phyloP scores from a whole-genome alignment of 1,140 invertebrate genomes.

The Zaprionus inermis region DNA sequence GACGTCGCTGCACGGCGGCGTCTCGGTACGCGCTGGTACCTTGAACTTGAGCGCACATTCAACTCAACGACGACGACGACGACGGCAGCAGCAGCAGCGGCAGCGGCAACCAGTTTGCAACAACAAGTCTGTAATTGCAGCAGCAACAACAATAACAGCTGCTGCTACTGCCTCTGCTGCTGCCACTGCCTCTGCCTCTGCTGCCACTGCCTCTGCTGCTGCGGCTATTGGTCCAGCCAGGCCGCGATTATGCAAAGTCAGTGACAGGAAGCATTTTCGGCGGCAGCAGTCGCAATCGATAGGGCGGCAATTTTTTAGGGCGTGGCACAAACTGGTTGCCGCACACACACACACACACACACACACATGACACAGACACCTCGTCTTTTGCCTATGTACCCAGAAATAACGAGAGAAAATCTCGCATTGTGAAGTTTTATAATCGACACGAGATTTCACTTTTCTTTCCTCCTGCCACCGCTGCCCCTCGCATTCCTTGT shows the following conservation, averaged over 20 bases:
- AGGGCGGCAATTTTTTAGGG: slow-evolving; percentile 16
- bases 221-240: slow-evolving; percentile 18
- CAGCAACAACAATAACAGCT: slow-evolving; percentile 23
- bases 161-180: slow-evolving; percentile 13
- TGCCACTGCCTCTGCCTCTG: no score
- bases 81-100: background rate
- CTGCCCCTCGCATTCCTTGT: slow-evolving; percentile 11
- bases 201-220: slow-evolving; percentile 14
- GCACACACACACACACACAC: slow-evolving; percentile 22
- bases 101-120: slow-evolving; percentile 67
- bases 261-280: slow-evolving; percentile 59
- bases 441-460: slow-evolving; percentile 72
- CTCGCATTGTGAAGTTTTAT: slow-evolving; percentile 55
- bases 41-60: slow-evolving; percentile 79
- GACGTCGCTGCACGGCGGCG: background rate
- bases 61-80: slow-evolving; percentile 40
- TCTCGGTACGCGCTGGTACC: slow-evolving; percentile 54
- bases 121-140: slow-evolving; percentile 70
- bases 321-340: slow-evolving; percentile 43
- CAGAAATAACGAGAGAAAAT: slow-evolving; percentile 50
- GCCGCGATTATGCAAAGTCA: slow-evolving; percentile 66
- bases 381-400: slow-evolving; percentile 31
- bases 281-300: slow-evolving; percentile 17
- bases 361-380: slow-evolving; percentile 26
- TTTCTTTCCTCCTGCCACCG: slow-evolving; percentile 31